Evolutionary conservation across 1,140 invertebrate genomes (phyloP).

Genomic region (Chelonus insularis): DNA sequence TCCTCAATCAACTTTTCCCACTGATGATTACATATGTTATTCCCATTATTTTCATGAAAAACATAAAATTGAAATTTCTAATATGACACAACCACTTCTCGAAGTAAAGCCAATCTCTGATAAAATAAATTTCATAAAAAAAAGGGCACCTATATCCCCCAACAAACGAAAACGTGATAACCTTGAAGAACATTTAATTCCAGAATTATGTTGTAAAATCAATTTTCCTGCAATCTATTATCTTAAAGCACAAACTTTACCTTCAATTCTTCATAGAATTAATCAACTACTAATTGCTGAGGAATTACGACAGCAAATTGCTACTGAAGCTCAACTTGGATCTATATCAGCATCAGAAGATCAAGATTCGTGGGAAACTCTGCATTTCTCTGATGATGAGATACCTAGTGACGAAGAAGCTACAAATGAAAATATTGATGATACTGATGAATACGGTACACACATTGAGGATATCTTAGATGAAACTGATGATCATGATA

Average conservation of each 20-base stretch:
- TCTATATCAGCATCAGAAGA: constrained; percentile 29
- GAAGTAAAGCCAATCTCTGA: constrained; percentile 86
- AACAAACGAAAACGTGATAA: constrained; percentile 59
- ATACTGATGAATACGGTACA: constrained; percentile 17
- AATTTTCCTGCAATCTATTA: constrained; percentile 86
- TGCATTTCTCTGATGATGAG: neutral
- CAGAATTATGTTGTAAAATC: constrained; percentile 87
- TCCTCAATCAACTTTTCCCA: constrained; percentile 82
- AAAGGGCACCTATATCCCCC: constrained; percentile 51
- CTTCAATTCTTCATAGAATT: constrained; percentile 83
- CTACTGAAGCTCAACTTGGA: constrained; percentile 51
- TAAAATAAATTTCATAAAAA: constrained; percentile 75
- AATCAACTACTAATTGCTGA: constrained; percentile 79
- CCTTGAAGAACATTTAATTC: constrained; percentile 81
- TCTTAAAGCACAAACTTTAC: constrained; percentile 86
- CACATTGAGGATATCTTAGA: constrained; percentile 25
- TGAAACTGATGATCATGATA: constrained; percentile 14
- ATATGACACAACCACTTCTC: constrained; percentile 78
- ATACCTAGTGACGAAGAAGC: neutral
- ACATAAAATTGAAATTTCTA: constrained; percentile 73
- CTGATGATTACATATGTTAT: constrained; percentile 73
- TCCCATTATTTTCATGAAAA: constrained; percentile 81
- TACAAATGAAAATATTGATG: constrained; percentile 11
- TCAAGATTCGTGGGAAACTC: constrained; percentile 37
- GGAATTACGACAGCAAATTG: constrained; percentile 71